Base-by-base conservation (phyloP, 2,797 vertebrate species). In the Syngnathus acus region DNA sequence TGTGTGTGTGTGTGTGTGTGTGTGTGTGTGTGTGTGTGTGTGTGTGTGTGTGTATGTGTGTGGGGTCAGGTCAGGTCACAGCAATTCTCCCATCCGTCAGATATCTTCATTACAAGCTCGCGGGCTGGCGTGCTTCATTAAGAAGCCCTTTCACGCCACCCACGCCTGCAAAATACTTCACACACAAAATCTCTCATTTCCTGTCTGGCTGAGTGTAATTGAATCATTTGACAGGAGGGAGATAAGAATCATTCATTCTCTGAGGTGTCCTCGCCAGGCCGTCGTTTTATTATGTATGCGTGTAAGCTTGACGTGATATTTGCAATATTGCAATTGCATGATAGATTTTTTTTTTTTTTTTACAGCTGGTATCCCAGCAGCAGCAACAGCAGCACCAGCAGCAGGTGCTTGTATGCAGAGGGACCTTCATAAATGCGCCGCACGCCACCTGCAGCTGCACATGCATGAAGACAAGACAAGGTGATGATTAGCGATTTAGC, bases 171-270 rank as follows among this genome's bases (percentile, higher is more conserved):
- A 88, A 86, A 88, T 82, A 82, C 84, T 84, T 86, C 82, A 86
- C 84, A 89, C 85, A 80, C 85, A 84, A 89, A 87, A 87, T 86
- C 78, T 79, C 85, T 83, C 76, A 88, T 89, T 90, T 90, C 87
- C 89, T 88, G 87, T 87, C 81, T 78, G 83, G 78, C 78, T 84
- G 82, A 88, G 84, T 81, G 83, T 87, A 89, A 90, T 87, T 83
- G 84, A 88, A 87, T 87, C 74, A 85, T 87, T 89, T 87, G 80
- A 86, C 78, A 78, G 72, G 81, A 69, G 77, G 83, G 72, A 79
- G 86, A 89, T 86, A 83, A 79, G 75, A 70, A 82, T 83, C 79
- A 68, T 74, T 68, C 71, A 68, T 74, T 65, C 47, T 38, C 68
- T 40, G 72, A 74, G 70, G 71, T 78, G 71, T 72, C 68, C 63